A percentile compares a stretch with the other conserved stretches of the same genome.
Conservation (phyloP, 2,113 vertebrate species). For the Capreolus pygargus region DNA sequence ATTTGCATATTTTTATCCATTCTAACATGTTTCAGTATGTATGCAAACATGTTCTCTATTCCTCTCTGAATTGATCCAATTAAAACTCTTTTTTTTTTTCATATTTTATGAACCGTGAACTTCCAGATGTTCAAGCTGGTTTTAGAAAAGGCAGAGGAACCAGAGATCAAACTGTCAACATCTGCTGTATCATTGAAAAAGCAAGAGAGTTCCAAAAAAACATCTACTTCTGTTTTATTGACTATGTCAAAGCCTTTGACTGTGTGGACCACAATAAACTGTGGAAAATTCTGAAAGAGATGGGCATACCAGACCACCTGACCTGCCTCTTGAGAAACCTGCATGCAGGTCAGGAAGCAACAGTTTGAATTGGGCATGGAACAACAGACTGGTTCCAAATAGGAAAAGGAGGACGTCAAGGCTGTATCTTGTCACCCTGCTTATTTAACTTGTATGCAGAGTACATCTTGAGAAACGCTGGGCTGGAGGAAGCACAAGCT, state of each 20-base stretch:
- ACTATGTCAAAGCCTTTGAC: neutral
- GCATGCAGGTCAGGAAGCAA: neutral
- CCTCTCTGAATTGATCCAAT: neutral
- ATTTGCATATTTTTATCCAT: neutral
- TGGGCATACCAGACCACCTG: neutral
- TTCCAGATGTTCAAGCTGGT: neutral
- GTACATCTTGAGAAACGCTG: neutral
- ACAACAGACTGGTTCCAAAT: neutral
- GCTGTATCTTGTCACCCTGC: neutral
- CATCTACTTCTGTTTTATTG: neutral
- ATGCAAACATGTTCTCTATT: neutral
- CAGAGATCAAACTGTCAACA: neutral
- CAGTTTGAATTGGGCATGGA: neutral
- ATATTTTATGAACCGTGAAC: neutral
- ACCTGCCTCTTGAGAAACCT: neutral
- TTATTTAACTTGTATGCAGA: neutral
- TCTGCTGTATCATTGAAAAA: neutral
- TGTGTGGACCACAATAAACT: neutral
- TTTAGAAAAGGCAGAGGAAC: neutral
- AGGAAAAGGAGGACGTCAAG: neutral
- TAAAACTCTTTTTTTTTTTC: neutral
- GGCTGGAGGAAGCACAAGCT: neutral
- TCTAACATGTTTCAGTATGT: neutral
- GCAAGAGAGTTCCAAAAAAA: neutral
- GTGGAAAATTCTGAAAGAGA: neutral